Evolutionary conservation across 2,888 invertebrate species (phyloP), one percentile per base, ranked within the genome.

Genomic region (Harpalus rubripes): DNA sequence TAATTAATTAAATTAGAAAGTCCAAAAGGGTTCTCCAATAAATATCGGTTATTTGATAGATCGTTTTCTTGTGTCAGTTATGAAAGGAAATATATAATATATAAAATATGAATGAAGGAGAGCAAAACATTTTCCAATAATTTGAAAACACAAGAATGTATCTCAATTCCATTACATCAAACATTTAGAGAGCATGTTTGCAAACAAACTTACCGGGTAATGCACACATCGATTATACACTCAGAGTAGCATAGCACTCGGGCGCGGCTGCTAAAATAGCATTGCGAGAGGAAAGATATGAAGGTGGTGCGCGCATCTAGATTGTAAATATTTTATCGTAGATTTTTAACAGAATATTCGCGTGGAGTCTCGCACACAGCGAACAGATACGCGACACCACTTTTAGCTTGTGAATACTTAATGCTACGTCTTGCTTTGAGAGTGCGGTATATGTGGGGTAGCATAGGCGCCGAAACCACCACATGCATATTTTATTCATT

Each of bases 261-360:
- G 32, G n/a, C n/a, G 58, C 22, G 58, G 58, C 22, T 44, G 22
- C 10, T 52, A 76, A 56, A 52, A 76, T 76, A 76, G 58, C 32
- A 58, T 12, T 32, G 32, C 32, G 32, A 32, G 32, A 32, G 12
- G 80, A 39, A 18, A 61, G 41, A 80, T 41, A 80, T 41, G 78
- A 32, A 15, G 58, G 58, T 26, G 80, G 41, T 18, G 41, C 63
- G 41, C 80, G 39, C 81, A 68, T 72, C 81, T 22, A 68, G 81
- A 63, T 76, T 84, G 84, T 84, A 84, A 84, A 84, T 84, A 84
- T 84, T 84, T 84, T 84, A 84, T 84, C 84, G 78, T 56, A 63
- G 84, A 84, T 78, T 84, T 84, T 84, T 84, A 84, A 84, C 84
- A 84, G 78, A 84, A 84, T 84, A 84, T 84, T 65, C 59, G 74